These are phyloP conservation scores for Tubiluchus corallicola DNA, from an alignment of 2,888 invertebrate species.

Conservation along the genomic window DNA sequence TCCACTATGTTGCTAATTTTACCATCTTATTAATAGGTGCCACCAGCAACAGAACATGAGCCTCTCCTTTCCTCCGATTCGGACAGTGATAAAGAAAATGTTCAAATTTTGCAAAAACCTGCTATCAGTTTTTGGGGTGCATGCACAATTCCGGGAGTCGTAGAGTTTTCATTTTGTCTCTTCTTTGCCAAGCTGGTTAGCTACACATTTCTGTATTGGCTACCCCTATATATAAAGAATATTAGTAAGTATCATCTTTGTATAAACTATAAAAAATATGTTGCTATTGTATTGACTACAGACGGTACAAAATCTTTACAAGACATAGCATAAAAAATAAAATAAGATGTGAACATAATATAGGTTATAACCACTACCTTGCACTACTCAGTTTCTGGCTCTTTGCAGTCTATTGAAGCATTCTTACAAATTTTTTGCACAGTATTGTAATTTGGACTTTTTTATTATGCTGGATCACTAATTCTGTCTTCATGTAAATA, in stretches of 20 bases:
- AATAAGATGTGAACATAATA: too few relatives aligned
- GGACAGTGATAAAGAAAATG: too few relatives aligned
- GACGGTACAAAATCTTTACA: too few relatives aligned
- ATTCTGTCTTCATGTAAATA: constrained; percentile 13
- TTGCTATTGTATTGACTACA: too few relatives aligned
- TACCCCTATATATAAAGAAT: constrained; percentile 67
- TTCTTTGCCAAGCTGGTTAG: constrained; percentile 93
- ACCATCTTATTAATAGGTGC: too few relatives aligned
- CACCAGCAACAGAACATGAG: too few relatives aligned
- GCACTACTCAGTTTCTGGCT: constrained; percentile 7
- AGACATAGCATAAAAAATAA: too few relatives aligned
- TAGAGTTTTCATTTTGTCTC: constrained; percentile 75
- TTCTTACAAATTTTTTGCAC: constrained; percentile 7
- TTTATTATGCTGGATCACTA: constrained; percentile 12
- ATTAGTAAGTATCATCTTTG: constrained; percentile 70
- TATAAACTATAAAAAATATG: too few relatives aligned
- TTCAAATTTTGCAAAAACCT: too few relatives aligned
- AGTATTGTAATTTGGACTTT: neutral
- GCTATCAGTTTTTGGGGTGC: neutral
- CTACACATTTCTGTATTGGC: constrained; percentile 91
- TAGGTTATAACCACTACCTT: neutral
- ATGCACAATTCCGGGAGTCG: constrained; percentile 43
- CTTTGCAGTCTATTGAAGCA: constrained; percentile 9
- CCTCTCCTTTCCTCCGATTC: too few relatives aligned
- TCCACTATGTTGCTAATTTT: too few relatives aligned